Evolutionary conservation across 2,113 vertebrate genomes (phyloP), one percentile per base, ranked within the genome.

Genomic region (Misgurnus mizolepis): DNA sequence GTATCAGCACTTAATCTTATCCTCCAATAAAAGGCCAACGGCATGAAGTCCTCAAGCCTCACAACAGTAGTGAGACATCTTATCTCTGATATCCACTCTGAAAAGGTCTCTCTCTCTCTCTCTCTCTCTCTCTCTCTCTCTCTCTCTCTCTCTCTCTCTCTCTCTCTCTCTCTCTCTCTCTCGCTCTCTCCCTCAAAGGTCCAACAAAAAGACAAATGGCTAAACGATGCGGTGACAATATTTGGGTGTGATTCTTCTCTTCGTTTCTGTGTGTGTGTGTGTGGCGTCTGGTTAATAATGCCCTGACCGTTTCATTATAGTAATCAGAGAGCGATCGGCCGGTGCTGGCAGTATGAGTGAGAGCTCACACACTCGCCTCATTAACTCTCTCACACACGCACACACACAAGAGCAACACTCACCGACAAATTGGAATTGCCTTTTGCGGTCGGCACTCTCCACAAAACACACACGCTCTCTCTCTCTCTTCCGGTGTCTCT

Each of bases 271-370:
- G 65, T 74, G n/a, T 75, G 70, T 27, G 64, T 77, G 77, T 39
- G 17, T 80, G 73, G 86, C 15, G 76, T 90, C 92, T 92, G 92
- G 90, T 93, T 93, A 93, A 94, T 93, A 93, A 93, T 91, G 89
- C 90, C 85, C 87, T 89, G 92, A 91, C 88, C 90, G 85, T 93
- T 94, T 93, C 92, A 93, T 94, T 94, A 92, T 90, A 92, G 92
- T 92, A 94, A 94, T 94, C 94, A 91, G 88, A 84, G 84, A 80
- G 85, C 87, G 88, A 91, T 93, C 93, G 89, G 86, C 87, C 81
- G 75, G 83, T 9, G 78, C 83, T 93, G 94, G 91, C 94, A 94
- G 91, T 86, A 94, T 93, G 94, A 94, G 89, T 94, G 91, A 93
- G 90, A 90, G 91, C 92, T 81, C 74, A 39, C 86, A 88, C 89